These are phyloP conservation scores for Rhabdomys dilectus DNA, from an alignment of 2,113 vertebrate genomes.

Conservation along the genomic window DNA sequence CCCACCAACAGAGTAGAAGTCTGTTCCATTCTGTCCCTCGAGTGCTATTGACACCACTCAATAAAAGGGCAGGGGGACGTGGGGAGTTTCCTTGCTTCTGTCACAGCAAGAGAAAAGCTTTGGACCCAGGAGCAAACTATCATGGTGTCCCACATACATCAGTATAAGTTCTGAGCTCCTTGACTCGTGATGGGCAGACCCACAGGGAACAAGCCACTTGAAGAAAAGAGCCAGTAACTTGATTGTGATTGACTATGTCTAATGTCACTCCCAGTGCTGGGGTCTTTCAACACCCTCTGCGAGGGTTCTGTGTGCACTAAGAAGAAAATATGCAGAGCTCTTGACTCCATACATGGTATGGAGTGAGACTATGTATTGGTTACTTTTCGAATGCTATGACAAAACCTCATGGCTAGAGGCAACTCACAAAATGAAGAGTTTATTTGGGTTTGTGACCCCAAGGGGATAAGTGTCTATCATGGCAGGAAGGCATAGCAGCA, in stretches of 20 bases:
- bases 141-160: background rate
- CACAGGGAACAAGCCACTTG: background rate
- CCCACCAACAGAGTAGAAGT: background rate
- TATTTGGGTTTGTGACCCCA: background rate
- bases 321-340: background rate
- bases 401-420: background rate
- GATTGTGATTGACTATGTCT: background rate
- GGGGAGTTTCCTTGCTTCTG: background rate
- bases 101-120: background rate
- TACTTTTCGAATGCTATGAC: background rate
- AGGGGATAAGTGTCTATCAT: background rate
- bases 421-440: background rate
- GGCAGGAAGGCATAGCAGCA: background rate
- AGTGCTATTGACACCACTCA: background rate
- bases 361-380: background rate
- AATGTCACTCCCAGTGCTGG: background rate
- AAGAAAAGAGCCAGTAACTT: background rate
- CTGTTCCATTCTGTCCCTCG: background rate
- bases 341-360: rapidly evolving
- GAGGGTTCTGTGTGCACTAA: background rate
- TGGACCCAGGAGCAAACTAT: background rate
- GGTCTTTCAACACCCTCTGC: background rate
- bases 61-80: background rate
- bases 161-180: background rate
- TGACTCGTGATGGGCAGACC: background rate